Evolutionary conservation across 2,113 vertebrate genomes (phyloP).

Genomic region (Puma concolor): DNA sequence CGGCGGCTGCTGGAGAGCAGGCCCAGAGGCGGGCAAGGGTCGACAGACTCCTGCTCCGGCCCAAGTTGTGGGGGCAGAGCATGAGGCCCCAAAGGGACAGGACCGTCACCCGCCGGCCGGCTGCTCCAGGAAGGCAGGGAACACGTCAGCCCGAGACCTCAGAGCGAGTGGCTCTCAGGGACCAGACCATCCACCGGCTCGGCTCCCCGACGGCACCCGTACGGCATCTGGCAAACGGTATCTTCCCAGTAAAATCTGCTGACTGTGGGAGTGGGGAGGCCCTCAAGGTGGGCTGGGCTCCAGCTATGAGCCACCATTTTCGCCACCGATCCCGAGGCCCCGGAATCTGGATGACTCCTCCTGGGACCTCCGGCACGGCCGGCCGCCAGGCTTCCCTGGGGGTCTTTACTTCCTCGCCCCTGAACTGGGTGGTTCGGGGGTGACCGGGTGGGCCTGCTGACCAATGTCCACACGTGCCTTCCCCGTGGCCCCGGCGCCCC

Average conservation of each 20-base stretch:
- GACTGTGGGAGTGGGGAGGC: neutral
- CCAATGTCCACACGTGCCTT: rapidly evolving
- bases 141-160: neutral
- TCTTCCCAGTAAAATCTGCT: neutral
- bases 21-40: too few relatives aligned
- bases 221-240: neutral
- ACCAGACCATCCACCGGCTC: rapidly evolving
- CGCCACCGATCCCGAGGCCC: too few relatives aligned
- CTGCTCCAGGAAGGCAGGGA: neutral
- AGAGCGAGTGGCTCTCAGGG: neutral
- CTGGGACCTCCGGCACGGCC: neutral
- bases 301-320: neutral
- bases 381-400: too few relatives aligned
- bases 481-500: neutral
- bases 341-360: neutral
- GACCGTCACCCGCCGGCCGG: rapidly evolving
- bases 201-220: rapidly evolving
- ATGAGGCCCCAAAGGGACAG: neutral
- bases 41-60: neutral
- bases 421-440: neutral
- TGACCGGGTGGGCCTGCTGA: neutral
- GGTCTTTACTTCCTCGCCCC: too few relatives aligned
- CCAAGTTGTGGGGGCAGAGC: neutral
- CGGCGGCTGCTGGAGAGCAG: neutral
- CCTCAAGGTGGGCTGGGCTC: neutral